Percentiles rank a stretch among this genome's conserved stretches.
These are phyloP conservation scores for Clunio marinus DNA, from an alignment of 2,888 invertebrate genomes.

Conservation along the genomic window DNA sequence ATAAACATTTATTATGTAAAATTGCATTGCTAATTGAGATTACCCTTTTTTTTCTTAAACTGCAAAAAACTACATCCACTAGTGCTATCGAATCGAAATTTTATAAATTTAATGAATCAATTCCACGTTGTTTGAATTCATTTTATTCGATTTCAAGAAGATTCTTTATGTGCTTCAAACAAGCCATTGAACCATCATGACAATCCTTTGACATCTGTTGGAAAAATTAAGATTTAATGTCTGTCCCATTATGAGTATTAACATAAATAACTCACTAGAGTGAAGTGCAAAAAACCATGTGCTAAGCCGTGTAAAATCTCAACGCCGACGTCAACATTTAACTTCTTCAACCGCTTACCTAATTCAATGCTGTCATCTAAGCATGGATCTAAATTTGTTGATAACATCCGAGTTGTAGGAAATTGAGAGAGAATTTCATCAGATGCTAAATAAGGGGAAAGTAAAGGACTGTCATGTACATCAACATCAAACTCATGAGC, in stretches of 20 bases:
- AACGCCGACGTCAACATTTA: conserved; percentile 74
- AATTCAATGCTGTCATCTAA: conserved; percentile 96
- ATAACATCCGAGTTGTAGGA: conserved; percentile 81
- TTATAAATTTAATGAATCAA: too few species aligned
- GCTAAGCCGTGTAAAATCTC: conserved; percentile 86
- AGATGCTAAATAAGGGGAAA: conserved; percentile 85
- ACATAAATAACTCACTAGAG: conserved; percentile 57
- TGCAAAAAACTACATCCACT: too few species aligned
- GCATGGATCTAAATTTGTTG: conserved; percentile 86
- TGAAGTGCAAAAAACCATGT: conserved; percentile 95
- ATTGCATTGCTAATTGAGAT: too few species aligned
- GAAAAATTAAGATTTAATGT: conserved; percentile 41
- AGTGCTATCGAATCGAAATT: too few species aligned
- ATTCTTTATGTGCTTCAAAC: conserved; percentile 63
- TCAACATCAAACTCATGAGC: neutral
- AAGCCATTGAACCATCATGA: conserved; percentile 72
- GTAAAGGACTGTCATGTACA: conserved; percentile 52
- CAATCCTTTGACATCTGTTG: conserved; percentile 82
- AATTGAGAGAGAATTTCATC: conserved; percentile 71
- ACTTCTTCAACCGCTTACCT: conserved; percentile 73
- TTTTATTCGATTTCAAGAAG: conserved; percentile 55
- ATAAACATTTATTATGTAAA: neutral
- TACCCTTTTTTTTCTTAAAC: too few species aligned
- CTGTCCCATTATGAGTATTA: too few species aligned
- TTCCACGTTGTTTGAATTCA: too few species aligned